Evolutionary conservation across 1,140 invertebrate species (phyloP), one percentile per base, ranked within the genome.

Genomic region (Ectropis grisescens): DNA sequence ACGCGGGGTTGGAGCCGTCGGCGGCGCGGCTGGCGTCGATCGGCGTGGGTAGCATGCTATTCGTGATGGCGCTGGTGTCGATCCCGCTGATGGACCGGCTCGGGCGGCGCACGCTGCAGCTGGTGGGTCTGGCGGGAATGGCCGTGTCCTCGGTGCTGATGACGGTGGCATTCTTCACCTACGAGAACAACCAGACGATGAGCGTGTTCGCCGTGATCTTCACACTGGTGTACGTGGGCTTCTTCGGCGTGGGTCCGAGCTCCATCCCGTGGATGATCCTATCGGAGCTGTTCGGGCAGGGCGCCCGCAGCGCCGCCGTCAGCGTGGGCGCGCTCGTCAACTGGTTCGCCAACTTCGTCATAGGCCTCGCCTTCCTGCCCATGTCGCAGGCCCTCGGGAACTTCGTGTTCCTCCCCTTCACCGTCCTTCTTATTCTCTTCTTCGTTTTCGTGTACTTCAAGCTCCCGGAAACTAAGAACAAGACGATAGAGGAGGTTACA

Each of bases 251-350:
- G 13, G 96, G 96, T 1, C 93, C 90, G 26, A 93, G 95, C 36
- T 95, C 95, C 1, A 98, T 98, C 60, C 96, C 97, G 0, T 98
- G 96, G 96, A 93, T 98, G 89, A 98, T 98, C 48, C 93, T 96
- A 19, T 94, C 95, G 6, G 97, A 98, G 72, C 83, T 98, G 33
- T 98, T 98, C 76, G 92, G 94, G 2, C 96, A 98, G 79, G 94
- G 93, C 24, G 92, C 96, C 10, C 85, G 96, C 44, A 93, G 95
- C 12, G 93, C 94, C 11, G 96, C 96, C 34, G 97, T 97, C 85
- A 96, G 94, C 50, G 92, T 98, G 30, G 94, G 95, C 12, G 95
- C 96, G 7, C 86, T 97, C 11, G 90, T 96, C 67, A 98, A 98
- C 82, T 98, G 96, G 96, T 87, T 94, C 33, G 93, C 93, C 36